Base-by-base conservation (phyloP, 2,888 invertebrate genomes). In the Spialia ferax region DNA sequence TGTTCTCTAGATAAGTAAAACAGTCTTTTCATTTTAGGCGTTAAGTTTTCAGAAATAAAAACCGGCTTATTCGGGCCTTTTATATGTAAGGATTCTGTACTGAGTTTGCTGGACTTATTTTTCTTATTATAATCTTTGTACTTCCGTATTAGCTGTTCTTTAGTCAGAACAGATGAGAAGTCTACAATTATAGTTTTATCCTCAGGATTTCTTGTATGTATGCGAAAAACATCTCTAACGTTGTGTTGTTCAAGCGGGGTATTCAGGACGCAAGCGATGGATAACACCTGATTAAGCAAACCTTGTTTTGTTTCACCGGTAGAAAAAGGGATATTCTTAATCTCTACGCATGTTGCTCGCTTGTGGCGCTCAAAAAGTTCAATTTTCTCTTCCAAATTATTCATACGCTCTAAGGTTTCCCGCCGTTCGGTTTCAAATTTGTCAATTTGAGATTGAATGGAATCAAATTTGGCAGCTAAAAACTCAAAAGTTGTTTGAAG, bases 121-220 rank as follows among this genome's bases (percentile, higher is more conserved):
- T 42, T 42, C 42, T 42, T 42, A 42, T 42, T 42, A 7, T 42
- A 42, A 15, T 42, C 42, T 42, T 42, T 42, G 42, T 42, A 42
- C 42, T 42, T 42, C 42, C 42, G 42, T 42, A 42, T 42, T 42
- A 42, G 15, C 42, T 42, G 42, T 15, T 42, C 42, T 42, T 42
- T 42, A 15, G 7, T 42, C 42, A 42, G 42, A 42, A 42, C 42
- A 42, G 42, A 42, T 42, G 15, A 15, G 42, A 42, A 42, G 42
- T 42, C 42, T 15, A 42, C 42, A 15, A 42, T 42, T 15, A 42
- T 42, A 42, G 42, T 42, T 42, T 15, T 42, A 15, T 15, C 15
- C 15, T 42, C 42, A 7, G 42, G n/a, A 7, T 42, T 15, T 15
- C 15, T 42, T 7, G 42, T 15, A 42, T 42, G 2, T 42, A 42